Base-by-base conservation (phyloP, 2,888 invertebrate genomes). In the Zhuqinia jingwanae region DNA sequence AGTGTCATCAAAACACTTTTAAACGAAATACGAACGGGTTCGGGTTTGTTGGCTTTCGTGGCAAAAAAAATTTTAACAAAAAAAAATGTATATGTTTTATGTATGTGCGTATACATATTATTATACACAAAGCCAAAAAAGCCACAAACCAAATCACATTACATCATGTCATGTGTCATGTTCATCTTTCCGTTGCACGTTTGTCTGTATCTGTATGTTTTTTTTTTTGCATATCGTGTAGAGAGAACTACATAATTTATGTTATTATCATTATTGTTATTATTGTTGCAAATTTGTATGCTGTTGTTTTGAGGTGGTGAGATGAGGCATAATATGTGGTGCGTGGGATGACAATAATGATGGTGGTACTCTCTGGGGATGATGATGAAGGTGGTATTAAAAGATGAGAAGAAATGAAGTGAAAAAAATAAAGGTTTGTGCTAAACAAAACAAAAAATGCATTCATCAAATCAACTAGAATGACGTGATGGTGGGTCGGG, bases 401-500 rank as follows among this genome's bases (percentile, higher is more conserved):
- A n/a, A 25, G 11, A 58, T 6, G 47, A 50, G 47, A n/a, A 70
- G 70, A 70, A 70, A 70, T 25, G 70, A 36, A 47, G 70, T 70
- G 47, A 70, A 70, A 70, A 70, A 13, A 25, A 0, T 8, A 45
- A n/a, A n/a, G 53, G n/a, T 17, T n/a, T 53, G 47, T 15, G 11
- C 15, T 65, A 20, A 10, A 17, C 20, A 15, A 20, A 22, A 45
- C 20, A 68, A 70, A 22, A 65, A 13, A 20, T 47, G 11, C n/a
- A 70, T 70, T 70, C 47, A 47, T 70, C 22, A 70, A 65, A n/a
- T 70, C 70, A 70, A 70, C 70, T 25, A 6, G 47, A 70, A 70
- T 70, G 70, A 70, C 45, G 70, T 70, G 70, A 70, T 70, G 70
- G 70, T 70, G 70, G 70, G 70, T 70, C 70, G 70, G 70, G 70